These are phyloP conservation scores for Acleris laterana DNA, from an alignment of 2,888 invertebrate species.

Conservation along the genomic window DNA sequence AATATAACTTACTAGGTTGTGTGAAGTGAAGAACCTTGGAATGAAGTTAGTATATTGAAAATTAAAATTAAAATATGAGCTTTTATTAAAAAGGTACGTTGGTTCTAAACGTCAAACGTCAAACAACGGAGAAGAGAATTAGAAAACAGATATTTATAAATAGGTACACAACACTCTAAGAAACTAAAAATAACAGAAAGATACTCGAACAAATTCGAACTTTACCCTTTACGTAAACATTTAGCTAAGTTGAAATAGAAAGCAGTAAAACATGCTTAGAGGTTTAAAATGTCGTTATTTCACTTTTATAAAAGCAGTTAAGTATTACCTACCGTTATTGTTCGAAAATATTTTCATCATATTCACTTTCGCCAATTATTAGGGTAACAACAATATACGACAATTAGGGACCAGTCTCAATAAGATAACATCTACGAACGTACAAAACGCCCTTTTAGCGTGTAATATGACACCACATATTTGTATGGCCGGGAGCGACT, in stretches of 20 bases:
- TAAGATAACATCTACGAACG: constrained; percentile 24
- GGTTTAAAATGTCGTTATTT: neutral
- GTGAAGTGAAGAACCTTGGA: no score
- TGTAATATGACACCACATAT: constrained; percentile 38
- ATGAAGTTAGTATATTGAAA: no score
- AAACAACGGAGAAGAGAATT: no score
- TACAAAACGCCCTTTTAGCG: constrained; percentile 30
- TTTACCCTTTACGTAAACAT: neutral
- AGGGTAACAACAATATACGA: constrained; percentile 34
- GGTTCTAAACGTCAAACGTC: no score
- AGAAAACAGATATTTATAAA: no score
- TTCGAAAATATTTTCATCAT: constrained; percentile 26
- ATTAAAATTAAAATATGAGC: no score
- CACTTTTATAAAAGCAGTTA: neutral
- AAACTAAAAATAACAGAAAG: no score
- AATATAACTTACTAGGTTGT: no score
- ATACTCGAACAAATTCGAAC: neutral
- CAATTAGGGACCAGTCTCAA: constrained; percentile 32
- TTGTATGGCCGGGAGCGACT: constrained; percentile 37
- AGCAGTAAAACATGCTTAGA: neutral
- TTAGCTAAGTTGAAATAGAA: no score
- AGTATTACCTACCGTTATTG: neutral
- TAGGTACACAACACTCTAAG: no score
- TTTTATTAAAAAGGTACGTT: no score
- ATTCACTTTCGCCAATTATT: constrained; percentile 31